Evolutionary conservation across 1,140 invertebrate species (phyloP).

Genomic region (Trissolcus basalis): DNA sequence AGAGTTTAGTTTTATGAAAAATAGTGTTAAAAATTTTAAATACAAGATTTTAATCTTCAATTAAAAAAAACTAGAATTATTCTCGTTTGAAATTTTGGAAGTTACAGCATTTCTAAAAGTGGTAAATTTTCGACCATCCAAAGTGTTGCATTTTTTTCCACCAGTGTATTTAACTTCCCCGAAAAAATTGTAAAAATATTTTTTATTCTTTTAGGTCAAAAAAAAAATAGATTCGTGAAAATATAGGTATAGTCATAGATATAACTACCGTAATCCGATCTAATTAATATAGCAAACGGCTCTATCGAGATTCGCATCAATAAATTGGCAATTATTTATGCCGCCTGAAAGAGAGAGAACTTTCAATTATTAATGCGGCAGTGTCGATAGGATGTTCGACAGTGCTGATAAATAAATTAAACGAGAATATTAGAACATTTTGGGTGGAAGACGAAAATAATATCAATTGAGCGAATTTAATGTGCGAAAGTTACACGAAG

Average conservation of each 20-base stretch:
- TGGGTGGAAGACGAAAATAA: conserved; percentile 5
- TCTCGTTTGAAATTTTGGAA: too few relatives aligned
- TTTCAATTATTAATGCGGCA: conserved; percentile 10
- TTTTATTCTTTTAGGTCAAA: too few relatives aligned
- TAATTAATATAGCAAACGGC: not conserved
- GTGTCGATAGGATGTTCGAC: conserved; percentile 12
- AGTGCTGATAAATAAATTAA: conserved; percentile 28
- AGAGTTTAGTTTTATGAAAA: too few relatives aligned
- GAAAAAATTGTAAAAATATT: too few relatives aligned
- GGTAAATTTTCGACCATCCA: too few relatives aligned
- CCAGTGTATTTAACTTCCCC: too few relatives aligned
- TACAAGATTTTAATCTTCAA: too few relatives aligned
- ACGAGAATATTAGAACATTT: conserved; percentile 14
- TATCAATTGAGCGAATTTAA: conserved; percentile 15
- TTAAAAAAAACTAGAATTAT: too few relatives aligned
- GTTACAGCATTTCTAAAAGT: too few relatives aligned
- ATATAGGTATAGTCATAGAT: not conserved
- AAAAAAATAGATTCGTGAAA: too few relatives aligned
- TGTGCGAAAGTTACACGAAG: conserved; percentile 27
- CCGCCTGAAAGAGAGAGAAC: not conserved
- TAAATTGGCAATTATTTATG: conserved; percentile 7
- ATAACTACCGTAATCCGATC: not conserved
- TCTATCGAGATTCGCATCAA: conserved; percentile 6
- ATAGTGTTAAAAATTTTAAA: too few relatives aligned
- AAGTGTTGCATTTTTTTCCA: too few relatives aligned